These are phyloP conservation scores for Trematocara unimaculatum DNA, from an alignment of 2,113 vertebrate species.

Conservation along the genomic window DNA sequence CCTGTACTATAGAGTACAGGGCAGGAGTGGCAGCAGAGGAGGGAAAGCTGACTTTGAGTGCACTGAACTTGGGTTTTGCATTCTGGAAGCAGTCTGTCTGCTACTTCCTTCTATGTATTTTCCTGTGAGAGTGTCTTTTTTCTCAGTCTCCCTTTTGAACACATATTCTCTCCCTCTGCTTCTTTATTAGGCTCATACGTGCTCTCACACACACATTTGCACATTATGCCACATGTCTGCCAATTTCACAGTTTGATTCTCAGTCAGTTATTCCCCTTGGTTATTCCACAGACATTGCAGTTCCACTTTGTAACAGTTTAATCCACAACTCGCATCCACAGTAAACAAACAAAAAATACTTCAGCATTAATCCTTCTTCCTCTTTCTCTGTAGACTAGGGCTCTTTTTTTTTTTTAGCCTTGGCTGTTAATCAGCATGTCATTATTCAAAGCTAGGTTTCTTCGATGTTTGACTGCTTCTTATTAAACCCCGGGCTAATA, in stretches of 20 bases:
- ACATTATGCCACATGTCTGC: background rate
- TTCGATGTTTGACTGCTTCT: slow-evolving; percentile 14
- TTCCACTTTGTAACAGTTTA: background rate
- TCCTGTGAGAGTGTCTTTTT: background rate
- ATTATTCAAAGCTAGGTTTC: slow-evolving; percentile 23
- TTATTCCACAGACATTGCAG: background rate
- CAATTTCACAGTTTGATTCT: background rate
- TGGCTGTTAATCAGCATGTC: slow-evolving; percentile 8
- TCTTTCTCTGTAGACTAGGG: background rate
- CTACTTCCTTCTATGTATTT: background rate
- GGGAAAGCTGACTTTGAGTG: background rate
- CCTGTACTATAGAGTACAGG: slow-evolving; percentile 1
- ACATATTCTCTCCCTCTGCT: background rate
- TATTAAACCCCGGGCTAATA: slow-evolving; percentile 35
- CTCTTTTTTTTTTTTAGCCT: background rate
- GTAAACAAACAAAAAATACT: background rate
- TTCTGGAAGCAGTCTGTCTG: background rate
- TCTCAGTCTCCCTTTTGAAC: background rate
- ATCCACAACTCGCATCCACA: background rate
- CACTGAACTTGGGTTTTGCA: background rate
- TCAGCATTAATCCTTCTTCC: background rate
- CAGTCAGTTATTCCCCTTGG: background rate
- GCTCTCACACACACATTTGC: background rate
- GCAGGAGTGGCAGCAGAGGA: background rate
- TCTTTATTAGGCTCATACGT: background rate